A percentile compares a stretch with the other conserved stretches of the same genome.
phyloP scores from a whole-genome alignment of 2,797 vertebrate species.

The Florisuga fusca region DNA sequence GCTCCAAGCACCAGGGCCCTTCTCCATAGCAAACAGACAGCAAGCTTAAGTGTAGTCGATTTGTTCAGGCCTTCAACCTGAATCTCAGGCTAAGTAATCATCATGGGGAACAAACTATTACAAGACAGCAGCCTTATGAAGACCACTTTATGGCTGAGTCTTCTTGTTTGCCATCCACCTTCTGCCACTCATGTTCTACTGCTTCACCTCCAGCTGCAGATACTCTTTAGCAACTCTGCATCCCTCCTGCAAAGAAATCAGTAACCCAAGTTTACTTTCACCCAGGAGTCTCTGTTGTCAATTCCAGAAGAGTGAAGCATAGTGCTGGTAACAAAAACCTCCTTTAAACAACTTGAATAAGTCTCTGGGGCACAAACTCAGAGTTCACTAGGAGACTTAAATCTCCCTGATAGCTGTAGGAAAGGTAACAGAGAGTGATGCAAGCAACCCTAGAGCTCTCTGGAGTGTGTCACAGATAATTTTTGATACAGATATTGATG shows the following conservation, averaged over 20 bases:
- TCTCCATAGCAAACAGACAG: not conserved
- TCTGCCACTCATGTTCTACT: not conserved
- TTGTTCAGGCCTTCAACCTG: not conserved
- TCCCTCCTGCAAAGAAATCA: not conserved
- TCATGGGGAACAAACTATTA: not conserved
- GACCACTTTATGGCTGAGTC: not conserved
- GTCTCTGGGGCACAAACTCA: not conserved
- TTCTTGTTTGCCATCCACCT: not conserved
- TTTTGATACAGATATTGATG: not conserved
- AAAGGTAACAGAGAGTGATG: not conserved
- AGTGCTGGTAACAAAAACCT: not conserved
- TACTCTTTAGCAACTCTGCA: not conserved
- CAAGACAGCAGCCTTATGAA: not conserved
- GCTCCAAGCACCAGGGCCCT: not conserved
- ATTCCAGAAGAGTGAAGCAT: not conserved
- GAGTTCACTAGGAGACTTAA: not conserved
- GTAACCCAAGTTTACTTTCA: not conserved
- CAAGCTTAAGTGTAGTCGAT: not conserved
- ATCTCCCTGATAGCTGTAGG: not conserved
- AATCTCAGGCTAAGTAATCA: not conserved
- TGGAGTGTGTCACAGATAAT: not conserved
- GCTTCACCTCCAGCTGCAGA: not conserved
- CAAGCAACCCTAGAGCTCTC: not conserved
- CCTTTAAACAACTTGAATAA: not conserved
- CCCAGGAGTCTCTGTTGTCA: accelerated